These are phyloP conservation scores for Chrysolina americana DNA, from an alignment of 2,888 invertebrate genomes.

Conservation along the genomic window DNA sequence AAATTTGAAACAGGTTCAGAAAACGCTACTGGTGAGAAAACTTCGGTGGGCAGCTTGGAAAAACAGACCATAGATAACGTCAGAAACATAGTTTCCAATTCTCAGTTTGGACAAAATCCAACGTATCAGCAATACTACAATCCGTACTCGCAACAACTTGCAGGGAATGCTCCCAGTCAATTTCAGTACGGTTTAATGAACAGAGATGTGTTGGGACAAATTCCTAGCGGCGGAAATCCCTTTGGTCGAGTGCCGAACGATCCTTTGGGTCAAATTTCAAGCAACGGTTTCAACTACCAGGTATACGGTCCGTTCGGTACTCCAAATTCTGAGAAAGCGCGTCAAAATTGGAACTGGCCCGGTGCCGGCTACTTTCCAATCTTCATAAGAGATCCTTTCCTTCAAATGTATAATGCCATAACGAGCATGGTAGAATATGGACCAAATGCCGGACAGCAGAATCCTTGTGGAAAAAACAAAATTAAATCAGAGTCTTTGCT, in stretches of 20 bases:
- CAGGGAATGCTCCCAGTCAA: slow-evolving; percentile 31
- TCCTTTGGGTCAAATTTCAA: slow-evolving; percentile 17
- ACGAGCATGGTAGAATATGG: slow-evolving; percentile 75
- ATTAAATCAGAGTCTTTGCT: slow-evolving; percentile 30
- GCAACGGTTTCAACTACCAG: slow-evolving; percentile 38
- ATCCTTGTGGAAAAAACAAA: slow-evolving; percentile 52
- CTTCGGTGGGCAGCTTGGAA: slow-evolving; percentile 50
- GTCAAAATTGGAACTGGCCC: slow-evolving; percentile 70
- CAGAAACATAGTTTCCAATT: slow-evolving; percentile 60
- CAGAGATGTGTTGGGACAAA: slow-evolving; percentile 26
- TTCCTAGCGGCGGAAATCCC: background rate
- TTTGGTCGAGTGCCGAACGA: background rate
- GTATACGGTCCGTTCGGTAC: slow-evolving; percentile 41
- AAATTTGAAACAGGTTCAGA: background rate
- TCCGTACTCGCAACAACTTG: slow-evolving; percentile 39
- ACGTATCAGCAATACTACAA: slow-evolving; percentile 41
- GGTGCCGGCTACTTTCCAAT: slow-evolving; percentile 73
- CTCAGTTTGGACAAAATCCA: slow-evolving; percentile 39
- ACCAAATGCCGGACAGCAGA: slow-evolving; percentile 70
- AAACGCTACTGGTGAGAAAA: slow-evolving; percentile 27
- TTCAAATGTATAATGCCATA: slow-evolving; percentile 72
- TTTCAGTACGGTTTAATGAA: slow-evolving; percentile 37
- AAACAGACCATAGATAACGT: slow-evolving; percentile 62
- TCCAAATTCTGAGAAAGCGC: slow-evolving; percentile 40
- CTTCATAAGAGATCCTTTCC: slow-evolving; percentile 73